Percentiles rank a stretch among this genome's conserved stretches.
Evolutionary conservation across 1,140 invertebrate genomes (phyloP).

Genomic region (Zaprionus capensis): DNA sequence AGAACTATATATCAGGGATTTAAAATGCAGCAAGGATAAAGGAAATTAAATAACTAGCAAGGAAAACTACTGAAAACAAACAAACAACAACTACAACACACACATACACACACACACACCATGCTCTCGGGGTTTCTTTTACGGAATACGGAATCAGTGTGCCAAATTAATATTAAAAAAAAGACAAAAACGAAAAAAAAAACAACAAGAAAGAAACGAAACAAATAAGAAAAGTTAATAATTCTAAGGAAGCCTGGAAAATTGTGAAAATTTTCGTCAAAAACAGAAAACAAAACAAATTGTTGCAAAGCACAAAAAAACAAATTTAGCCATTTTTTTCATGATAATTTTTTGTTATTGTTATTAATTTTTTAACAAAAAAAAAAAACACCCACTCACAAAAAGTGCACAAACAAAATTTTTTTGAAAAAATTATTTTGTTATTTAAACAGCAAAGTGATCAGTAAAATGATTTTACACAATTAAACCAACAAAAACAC

Average conservation of each 20-base stretch:
- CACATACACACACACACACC: slow-evolving; percentile 57
- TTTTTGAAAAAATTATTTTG: slow-evolving; percentile 60
- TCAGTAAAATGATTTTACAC: slow-evolving; percentile 80
- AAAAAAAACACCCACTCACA: slow-evolving; percentile 37
- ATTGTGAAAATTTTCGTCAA: slow-evolving; percentile 53
- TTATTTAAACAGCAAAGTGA: slow-evolving; percentile 71
- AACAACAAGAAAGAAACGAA: slow-evolving; percentile 29
- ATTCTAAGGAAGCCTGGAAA: slow-evolving; percentile 60
- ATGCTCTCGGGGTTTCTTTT: slow-evolving; percentile 71
- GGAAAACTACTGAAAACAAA: slow-evolving; percentile 41
- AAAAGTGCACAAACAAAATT: slow-evolving; percentile 44
- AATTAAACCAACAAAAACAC: slow-evolving; percentile 39
- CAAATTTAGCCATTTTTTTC: slow-evolving; percentile 76
- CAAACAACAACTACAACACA: slow-evolving; percentile 20
- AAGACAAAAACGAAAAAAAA: slow-evolving; percentile 29
- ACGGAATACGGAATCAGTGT: slow-evolving; percentile 80
- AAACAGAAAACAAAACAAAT: slow-evolving; percentile 60
- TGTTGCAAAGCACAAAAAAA: slow-evolving; percentile 79
- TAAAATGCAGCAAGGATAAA: slow-evolving; percentile 35
- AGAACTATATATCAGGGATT: slow-evolving; percentile 74
- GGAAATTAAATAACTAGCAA: slow-evolving; percentile 26
- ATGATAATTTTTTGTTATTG: slow-evolving; percentile 77
- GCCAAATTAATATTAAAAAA: slow-evolving; percentile 73
- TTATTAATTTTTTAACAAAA: slow-evolving; percentile 81
- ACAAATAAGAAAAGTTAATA: slow-evolving; percentile 44